phyloP scores from a whole-genome alignment of 2,888 invertebrate genomes.

The Sminthurinus aureus region DNA sequence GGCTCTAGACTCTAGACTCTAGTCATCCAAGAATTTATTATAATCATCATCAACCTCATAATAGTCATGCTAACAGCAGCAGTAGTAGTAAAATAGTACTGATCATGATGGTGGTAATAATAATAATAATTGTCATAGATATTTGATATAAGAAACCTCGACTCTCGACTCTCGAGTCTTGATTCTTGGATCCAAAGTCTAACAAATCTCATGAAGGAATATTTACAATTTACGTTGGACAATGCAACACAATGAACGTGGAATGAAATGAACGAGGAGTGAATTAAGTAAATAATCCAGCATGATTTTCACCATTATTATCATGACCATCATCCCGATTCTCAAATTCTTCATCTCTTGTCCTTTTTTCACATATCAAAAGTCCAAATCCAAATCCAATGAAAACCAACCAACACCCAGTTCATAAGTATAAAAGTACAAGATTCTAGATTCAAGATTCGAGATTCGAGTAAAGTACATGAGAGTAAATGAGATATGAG shows the following conservation, averaged over 20 bases:
- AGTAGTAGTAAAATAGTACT: slow-evolving; percentile 9
- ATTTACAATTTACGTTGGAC: no score
- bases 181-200: no score
- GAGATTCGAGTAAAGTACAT: no score
- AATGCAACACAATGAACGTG: no score
- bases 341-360: background rate
- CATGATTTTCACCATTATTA: background rate
- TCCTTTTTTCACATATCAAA: background rate
- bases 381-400: background rate
- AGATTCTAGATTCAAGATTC: no score
- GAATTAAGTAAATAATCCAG: slow-evolving; percentile 36
- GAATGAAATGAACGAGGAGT: background rate
- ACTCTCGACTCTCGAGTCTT: no score
- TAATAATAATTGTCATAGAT: background rate
- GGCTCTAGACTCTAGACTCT: no score
- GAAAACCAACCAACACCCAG: background rate
- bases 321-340: background rate
- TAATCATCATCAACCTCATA: slow-evolving; percentile 22
- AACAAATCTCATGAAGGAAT: no score
- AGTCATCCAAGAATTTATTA: slow-evolving; percentile 17
- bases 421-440: background rate
- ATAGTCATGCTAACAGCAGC: background rate
- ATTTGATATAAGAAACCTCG: no score
- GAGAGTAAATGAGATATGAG: background rate
- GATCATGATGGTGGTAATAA: background rate